Conservation (phyloP, 2,797 vertebrate genomes). For the Hydrolagus colliei region DNA sequence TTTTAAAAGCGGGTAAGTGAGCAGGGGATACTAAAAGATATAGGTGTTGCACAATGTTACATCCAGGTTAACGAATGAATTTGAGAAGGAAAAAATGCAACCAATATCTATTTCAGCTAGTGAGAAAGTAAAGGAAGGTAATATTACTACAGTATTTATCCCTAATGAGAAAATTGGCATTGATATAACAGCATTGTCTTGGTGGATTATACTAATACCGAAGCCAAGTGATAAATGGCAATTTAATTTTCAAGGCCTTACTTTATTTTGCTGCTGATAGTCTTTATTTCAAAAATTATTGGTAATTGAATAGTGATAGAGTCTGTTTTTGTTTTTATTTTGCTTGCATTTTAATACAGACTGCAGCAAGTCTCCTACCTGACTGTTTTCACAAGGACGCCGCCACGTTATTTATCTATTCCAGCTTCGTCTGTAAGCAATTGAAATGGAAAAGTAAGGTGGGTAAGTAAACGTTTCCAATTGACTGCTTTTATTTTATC, state of each 20-base stretch:
- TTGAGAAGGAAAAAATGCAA: no score
- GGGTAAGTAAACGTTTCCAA: constrained; percentile 14
- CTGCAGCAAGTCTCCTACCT: neutral
- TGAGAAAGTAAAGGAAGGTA: no score
- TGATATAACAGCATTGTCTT: neutral
- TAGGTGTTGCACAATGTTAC: no score
- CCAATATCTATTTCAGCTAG: no score
- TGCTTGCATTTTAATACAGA: constrained; percentile 3
- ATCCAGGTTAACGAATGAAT: no score
- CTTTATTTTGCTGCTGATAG: neutral
- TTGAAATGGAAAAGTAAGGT: constrained; percentile 23
- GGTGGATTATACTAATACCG: neutral
- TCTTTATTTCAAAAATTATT: neutral
- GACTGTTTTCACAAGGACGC: neutral
- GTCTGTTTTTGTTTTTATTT: neutral
- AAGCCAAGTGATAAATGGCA: neutral
- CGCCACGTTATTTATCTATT: neutral
- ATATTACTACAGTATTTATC: neutral
- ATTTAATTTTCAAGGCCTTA: no score
- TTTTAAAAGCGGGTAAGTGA: no score
- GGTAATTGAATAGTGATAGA: neutral
- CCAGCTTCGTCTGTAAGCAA: neutral
- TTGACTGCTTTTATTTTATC: neutral
- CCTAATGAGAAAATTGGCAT: neutral
- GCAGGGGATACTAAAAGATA: no score